A percentile compares a stretch with the other conserved stretches of the same genome.
phyloP scores from a whole-genome alignment of 2,797 vertebrate genomes.

The Mormyrus hasselquistii region DNA sequence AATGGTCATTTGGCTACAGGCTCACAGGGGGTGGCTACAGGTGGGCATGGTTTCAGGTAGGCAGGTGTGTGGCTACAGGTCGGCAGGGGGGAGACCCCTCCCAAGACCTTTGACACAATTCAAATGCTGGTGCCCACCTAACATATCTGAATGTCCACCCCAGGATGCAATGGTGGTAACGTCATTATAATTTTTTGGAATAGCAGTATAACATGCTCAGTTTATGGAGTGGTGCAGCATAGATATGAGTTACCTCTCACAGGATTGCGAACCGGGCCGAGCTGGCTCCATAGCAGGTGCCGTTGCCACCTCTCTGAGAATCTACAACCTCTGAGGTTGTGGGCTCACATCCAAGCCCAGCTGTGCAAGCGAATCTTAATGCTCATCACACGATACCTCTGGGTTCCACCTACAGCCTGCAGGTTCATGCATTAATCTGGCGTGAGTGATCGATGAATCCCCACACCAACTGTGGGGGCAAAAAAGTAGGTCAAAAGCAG shows the following conservation, averaged over 20 bases:
- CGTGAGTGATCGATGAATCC: slow-evolving; percentile 1
- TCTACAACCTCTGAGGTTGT: background rate
- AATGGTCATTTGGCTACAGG: background rate
- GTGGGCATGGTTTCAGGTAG: too few species aligned
- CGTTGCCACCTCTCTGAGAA: background rate
- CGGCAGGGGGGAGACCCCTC: background rate
- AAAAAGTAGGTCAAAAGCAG: background rate
- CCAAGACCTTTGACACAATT: background rate
- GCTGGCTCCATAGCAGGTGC: background rate
- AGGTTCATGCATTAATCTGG: background rate
- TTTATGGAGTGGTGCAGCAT: background rate
- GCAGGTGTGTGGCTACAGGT: background rate
- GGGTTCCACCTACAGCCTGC: background rate
- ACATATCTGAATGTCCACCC: background rate
- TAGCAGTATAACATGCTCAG: background rate
- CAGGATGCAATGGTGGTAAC: background rate
- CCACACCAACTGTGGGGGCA: background rate
- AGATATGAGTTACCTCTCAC: background rate
- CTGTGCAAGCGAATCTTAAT: background rate
- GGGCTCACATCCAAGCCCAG: background rate
- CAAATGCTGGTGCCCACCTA: background rate
- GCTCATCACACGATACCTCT: background rate
- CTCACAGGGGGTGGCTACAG: too few species aligned
- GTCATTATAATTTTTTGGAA: background rate
- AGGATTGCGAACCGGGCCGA: background rate